Evolutionary conservation across 2,888 invertebrate species (phyloP).

Genomic region (Ophion slaviceki): DNA sequence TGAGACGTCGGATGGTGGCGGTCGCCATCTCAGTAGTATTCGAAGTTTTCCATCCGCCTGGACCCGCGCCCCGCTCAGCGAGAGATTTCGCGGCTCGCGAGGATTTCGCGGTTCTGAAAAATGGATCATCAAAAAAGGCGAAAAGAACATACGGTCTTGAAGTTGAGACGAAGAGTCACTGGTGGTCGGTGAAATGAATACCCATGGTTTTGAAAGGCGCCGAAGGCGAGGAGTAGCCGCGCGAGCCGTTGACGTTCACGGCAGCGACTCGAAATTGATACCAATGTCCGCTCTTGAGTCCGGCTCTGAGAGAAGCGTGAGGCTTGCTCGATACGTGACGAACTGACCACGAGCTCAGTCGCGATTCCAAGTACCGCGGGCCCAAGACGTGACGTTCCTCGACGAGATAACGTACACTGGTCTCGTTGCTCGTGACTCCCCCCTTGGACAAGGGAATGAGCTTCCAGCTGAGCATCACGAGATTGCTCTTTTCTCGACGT

Average conservation of each 20-base stretch:
- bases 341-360: slow-evolving; percentile 88
- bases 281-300: slow-evolving; percentile 89
- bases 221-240: slow-evolving; percentile 88
- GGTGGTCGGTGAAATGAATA: slow-evolving; percentile 27
- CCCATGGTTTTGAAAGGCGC: slow-evolving; percentile 85
- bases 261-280: slow-evolving; percentile 92
- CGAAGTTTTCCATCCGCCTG: slow-evolving; percentile 83
- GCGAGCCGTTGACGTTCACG: slow-evolving; percentile 89
- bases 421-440: slow-evolving; percentile 26
- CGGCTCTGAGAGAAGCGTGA: slow-evolving; percentile 85
- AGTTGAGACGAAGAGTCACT: background rate
- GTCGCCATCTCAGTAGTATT: slow-evolving; percentile 88
- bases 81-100: slow-evolving; percentile 86
- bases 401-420: slow-evolving; percentile 85
- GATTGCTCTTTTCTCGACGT: slow-evolving; percentile 74
- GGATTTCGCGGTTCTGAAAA: slow-evolving; percentile 86
- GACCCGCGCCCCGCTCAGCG: slow-evolving; percentile 80
- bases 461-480: slow-evolving; percentile 73
- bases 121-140: background rate
- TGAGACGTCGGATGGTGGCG: slow-evolving; percentile 89
- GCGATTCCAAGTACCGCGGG: slow-evolving; percentile 87
- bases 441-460: background rate
- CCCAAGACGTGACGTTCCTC: slow-evolving; percentile 90
- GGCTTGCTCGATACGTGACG: slow-evolving; percentile 83
- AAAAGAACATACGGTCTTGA: too few relatives aligned